Percentiles rank a stretch among this genome's conserved stretches.
Evolutionary conservation across 2,113 vertebrate species (phyloP).

Genomic region (Sinocyclocheilus anophthalmus): DNA sequence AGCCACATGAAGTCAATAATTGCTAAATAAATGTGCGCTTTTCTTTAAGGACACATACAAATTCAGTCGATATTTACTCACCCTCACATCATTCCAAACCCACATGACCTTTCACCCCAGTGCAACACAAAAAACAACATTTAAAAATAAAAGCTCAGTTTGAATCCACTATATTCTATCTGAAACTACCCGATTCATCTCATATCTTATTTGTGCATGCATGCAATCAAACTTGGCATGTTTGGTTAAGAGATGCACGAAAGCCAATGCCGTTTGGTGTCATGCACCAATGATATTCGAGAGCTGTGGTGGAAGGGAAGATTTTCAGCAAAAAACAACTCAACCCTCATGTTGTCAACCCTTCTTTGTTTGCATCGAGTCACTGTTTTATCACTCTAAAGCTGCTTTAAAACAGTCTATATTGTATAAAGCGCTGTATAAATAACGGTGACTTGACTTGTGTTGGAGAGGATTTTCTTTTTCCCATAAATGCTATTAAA

Average conservation of each 20-base stretch:
- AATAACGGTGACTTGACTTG: no score
- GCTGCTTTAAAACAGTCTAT: neutral
- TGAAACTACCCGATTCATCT: neutral
- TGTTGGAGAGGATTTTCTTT: no score
- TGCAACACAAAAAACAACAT: neutral
- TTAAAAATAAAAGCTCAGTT: neutral
- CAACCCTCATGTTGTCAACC: no score
- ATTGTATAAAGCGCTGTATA: neutral
- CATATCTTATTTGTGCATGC: neutral
- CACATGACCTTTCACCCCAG: neutral
- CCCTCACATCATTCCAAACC: neutral
- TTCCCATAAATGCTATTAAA: no score
- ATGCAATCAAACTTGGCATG: neutral
- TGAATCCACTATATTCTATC: neutral
- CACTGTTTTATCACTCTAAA: no score
- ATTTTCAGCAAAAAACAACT: neutral
- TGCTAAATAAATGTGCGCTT: neutral
- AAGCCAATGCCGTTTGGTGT: neutral
- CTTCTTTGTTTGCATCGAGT: no score
- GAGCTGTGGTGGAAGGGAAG: neutral
- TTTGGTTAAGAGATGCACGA: neutral
- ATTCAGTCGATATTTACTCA: neutral
- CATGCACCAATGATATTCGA: neutral
- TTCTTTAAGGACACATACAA: neutral
- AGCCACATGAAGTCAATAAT: neutral